Evolutionary conservation across 2,113 vertebrate species (phyloP).

Genomic region (Chloebia gouldiae): DNA sequence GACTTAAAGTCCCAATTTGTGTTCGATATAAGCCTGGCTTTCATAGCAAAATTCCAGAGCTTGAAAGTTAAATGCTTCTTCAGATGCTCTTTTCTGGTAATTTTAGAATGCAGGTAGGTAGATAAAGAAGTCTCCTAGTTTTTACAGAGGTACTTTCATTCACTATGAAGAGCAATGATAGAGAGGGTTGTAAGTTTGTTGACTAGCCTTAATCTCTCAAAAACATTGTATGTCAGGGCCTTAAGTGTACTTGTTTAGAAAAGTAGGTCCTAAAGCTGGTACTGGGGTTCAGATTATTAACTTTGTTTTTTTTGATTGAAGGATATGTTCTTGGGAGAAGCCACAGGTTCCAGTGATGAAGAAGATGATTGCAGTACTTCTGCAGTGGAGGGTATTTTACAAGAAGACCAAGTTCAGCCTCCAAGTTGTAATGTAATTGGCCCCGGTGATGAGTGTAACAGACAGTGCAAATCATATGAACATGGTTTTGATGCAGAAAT

Average conservation of each 20-base stretch:
- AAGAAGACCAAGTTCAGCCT: background rate
- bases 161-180: background rate
- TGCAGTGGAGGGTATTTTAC: background rate
- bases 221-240: background rate
- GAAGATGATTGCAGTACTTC: conserved; percentile 28
- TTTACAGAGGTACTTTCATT: background rate
- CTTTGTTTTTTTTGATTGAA: conserved; percentile 36
- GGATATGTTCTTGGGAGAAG: conserved; percentile 68
- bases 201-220: background rate
- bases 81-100: background rate
- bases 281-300: background rate
- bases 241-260: background rate
- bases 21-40: background rate
- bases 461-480: background rate
- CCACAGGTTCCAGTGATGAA: conserved; percentile 66
- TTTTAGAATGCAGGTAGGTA: background rate
- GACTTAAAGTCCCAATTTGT: background rate
- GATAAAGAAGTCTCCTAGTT: background rate
- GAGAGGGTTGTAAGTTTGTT: background rate
- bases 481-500: background rate
- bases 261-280: background rate
- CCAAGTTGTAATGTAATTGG: background rate
- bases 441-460: background rate
- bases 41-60: background rate
- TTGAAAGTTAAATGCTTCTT: background rate